Base-by-base conservation (phyloP, 2,113 vertebrate species). In the Castor canadensis region DNA sequence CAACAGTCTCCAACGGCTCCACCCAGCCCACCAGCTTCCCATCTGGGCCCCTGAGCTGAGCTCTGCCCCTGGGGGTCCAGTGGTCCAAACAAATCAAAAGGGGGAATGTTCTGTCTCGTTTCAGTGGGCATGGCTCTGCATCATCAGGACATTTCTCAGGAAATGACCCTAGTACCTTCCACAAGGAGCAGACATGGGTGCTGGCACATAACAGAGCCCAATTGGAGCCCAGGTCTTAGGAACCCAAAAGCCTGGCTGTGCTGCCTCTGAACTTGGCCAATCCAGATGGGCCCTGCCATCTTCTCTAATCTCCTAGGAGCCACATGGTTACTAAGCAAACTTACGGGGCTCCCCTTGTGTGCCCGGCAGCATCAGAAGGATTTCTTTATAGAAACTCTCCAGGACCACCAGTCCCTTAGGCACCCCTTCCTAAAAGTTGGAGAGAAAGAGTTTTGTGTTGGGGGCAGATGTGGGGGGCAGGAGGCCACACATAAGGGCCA, bases 351-450 rank as follows among this genome's bases (percentile, higher is more conserved):
- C 24, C 88, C 73, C 45, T 19, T 30, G 91, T 15, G 81, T 1
- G 38, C 30, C 79, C 24, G 54, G 60, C 43, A 67, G 40, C n/a
- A 40, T 87, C 71, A 9, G 87, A 40, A 94, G 58, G 17, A 66
- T 87, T 90, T 96, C 85, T 93, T 56, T 54, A n/a, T 4, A 79
- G 56, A 90, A 93, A 86, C 66, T 80, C 87, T 75, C 49, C 47
- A 82, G 45, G n/a, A 54, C 28, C 11, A 3, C 28, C 6, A 67
- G 56, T 62, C 40, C 81, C 80, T 43, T 0, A 17, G 66, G 35
- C 40, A 80, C 95, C 40, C 69, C 85, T 54, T 77, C 49, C 52
- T 69, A 43, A 67, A 92, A 75, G 93, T 24, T 82, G 76, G 40
- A 88, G 38, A 43, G 43, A n/a, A 71, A 49, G 73, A 89, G 64